Evolutionary conservation across 2,797 vertebrate genomes (phyloP).

Genomic region (Pampus argenteus): DNA sequence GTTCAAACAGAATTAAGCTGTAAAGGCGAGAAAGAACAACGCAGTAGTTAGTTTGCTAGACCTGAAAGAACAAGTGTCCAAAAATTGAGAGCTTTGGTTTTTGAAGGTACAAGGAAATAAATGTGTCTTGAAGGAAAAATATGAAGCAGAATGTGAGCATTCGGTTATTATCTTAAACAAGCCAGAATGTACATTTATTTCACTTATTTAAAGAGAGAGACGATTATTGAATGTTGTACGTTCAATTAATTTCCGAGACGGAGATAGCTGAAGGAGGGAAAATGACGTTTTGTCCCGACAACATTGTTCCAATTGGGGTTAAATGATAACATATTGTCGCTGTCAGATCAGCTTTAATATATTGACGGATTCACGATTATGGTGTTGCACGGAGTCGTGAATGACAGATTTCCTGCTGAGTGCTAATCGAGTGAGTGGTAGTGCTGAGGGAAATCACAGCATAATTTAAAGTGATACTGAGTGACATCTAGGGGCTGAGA

Average conservation of each 20-base stretch:
- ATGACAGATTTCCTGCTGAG: conserved; percentile 22
- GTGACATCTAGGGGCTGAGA: conserved; percentile 32
- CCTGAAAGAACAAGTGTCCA: conserved; percentile 35
- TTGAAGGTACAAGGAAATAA: conserved; percentile 39
- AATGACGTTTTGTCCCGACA: background rate
- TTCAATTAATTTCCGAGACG: conserved; percentile 33
- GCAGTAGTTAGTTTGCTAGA: conserved; percentile 24
- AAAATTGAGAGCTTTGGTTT: conserved; percentile 33
- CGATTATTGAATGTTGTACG: conserved; percentile 10
- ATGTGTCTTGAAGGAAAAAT: conserved; percentile 31
- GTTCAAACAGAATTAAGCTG: conserved; percentile 44
- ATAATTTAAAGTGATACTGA: conserved; percentile 56
- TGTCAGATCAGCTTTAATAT: conserved; percentile 42
- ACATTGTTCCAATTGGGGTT: background rate
- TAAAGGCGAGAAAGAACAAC: conserved; percentile 17
- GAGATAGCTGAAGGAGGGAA: conserved; percentile 23
- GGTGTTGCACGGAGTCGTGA: conserved; percentile 10
- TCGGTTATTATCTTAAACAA: conserved; percentile 58
- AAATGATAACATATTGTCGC: conserved; percentile 19
- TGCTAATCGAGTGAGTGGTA: conserved; percentile 22
- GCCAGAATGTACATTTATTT: conserved; percentile 60
- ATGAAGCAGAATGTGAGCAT: conserved; percentile 23
- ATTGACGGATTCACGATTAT: conserved; percentile 29
- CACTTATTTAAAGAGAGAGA: conserved; percentile 15
- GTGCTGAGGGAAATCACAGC: conserved; percentile 29